These are phyloP conservation scores for Junonia oenone DNA, from an alignment of 2,888 invertebrate genomes.

Conservation along the genomic window DNA sequence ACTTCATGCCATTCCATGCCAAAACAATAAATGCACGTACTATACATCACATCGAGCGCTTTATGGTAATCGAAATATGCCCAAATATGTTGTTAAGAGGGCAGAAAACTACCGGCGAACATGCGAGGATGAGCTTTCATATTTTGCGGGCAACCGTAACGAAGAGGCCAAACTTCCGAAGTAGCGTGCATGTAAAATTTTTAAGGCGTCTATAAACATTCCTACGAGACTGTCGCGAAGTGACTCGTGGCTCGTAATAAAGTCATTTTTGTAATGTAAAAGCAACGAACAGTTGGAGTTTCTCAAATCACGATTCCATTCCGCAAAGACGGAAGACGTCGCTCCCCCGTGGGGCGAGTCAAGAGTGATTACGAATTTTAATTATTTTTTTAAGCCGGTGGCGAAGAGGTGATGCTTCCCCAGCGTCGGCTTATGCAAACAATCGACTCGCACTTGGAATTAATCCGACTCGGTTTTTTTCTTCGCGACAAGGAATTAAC, in stretches of 20 bases:
- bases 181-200: constrained; percentile 64
- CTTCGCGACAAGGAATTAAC: constrained; percentile 78
- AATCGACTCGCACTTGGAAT: constrained; percentile 79
- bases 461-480: constrained; percentile 74
- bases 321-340: constrained; percentile 51
- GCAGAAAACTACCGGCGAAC: constrained; percentile 72
- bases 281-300: constrained; percentile 49
- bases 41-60: constrained; percentile 74
- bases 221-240: constrained; percentile 52
- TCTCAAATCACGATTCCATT: constrained; percentile 43
- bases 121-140: constrained; percentile 77
- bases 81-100: constrained; percentile 78
- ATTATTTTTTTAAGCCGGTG: constrained; percentile 80
- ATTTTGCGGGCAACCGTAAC: constrained; percentile 67
- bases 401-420: constrained; percentile 77
- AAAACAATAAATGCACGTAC: constrained; percentile 62
- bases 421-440: constrained; percentile 75
- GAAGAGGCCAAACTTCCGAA: constrained; percentile 61
- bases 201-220: constrained; percentile 67
- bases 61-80: constrained; percentile 80
- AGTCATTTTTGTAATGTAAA: constrained; percentile 55
- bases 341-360: constrained; percentile 67
- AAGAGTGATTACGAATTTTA: constrained; percentile 80
- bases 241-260: constrained; percentile 53
- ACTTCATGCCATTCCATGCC: constrained; percentile 33